phyloP scores from a whole-genome alignment of 2,888 invertebrate genomes.

The Idaea aversata region DNA sequence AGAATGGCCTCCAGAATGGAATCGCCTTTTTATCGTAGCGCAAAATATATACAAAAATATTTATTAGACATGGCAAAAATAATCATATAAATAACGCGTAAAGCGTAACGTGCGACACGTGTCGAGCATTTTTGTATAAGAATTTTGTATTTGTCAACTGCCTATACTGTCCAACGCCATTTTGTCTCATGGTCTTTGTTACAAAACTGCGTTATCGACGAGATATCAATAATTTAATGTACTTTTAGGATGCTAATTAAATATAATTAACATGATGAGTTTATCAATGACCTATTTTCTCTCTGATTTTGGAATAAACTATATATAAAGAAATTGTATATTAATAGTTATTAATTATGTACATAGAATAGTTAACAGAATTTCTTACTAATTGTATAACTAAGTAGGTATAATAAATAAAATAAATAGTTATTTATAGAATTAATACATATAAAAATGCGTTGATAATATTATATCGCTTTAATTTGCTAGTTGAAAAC shows the following conservation, averaged over 20 bases:
- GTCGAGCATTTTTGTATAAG: no score
- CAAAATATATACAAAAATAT: no score
- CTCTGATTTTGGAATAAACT: not conserved
- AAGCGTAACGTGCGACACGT: no score
- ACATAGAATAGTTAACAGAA: not conserved
- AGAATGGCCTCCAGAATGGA: no score
- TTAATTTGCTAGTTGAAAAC: slow-evolving; percentile 32
- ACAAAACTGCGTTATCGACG: not conserved
- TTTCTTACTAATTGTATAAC: not conserved
- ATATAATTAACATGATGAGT: not conserved
- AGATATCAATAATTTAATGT: not conserved
- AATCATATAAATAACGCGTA: no score
- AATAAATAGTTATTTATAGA: slow-evolving; percentile 15
- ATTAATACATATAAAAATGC: slow-evolving; percentile 14
- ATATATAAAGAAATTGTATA: not conserved
- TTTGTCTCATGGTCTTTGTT: not conserved
- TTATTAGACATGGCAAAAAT: no score
- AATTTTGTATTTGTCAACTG: no score
- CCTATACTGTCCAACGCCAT: no score
- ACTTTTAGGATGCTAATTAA: no score
- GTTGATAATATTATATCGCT: slow-evolving; percentile 21
- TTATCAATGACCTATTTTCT: not conserved
- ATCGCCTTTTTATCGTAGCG: not conserved
- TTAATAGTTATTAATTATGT: not conserved
- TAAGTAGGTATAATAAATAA: slow-evolving; percentile 18